phyloP scores from a whole-genome alignment of 2,888 invertebrate species.

The Lepidochrysops patricia region DNA sequence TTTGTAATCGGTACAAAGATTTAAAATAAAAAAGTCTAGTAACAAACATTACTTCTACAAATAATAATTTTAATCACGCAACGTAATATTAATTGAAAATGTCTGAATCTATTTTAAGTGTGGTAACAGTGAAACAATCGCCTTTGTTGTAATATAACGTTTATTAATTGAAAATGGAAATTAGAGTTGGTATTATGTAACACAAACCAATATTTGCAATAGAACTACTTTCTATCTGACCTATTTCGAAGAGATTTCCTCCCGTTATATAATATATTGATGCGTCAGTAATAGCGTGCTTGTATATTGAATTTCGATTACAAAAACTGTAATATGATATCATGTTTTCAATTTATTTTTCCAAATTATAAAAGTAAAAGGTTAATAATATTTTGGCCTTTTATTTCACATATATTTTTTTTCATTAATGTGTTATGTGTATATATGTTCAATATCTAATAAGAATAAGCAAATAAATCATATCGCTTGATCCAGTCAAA shows the following conservation, averaged over 20 bases:
- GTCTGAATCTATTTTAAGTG: not conserved
- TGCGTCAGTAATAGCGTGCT: not conserved
- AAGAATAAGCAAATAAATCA: too few relatives aligned
- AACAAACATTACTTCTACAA: too few relatives aligned
- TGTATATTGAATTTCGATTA: not conserved
- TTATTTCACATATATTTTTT: too few relatives aligned
- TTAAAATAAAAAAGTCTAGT: too few relatives aligned
- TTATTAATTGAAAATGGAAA: constrained; percentile 19
- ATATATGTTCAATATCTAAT: too few relatives aligned
- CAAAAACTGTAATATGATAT: not conserved
- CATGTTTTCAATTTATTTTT: too few relatives aligned
- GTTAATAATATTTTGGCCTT: too few relatives aligned
- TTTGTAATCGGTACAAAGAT: too few relatives aligned
- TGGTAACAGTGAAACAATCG: not conserved
- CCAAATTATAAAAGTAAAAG: too few relatives aligned
- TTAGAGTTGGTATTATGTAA: constrained; percentile 11
- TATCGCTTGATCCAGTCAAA: not conserved
- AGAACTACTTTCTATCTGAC: constrained; percentile 11
- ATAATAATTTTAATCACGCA: too few relatives aligned
- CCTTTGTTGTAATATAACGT: not conserved
- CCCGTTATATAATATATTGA: constrained; percentile 3
- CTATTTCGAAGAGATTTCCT: constrained; percentile 3
- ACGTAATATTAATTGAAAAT: not conserved
- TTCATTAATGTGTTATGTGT: not conserved
- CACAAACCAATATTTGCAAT: constrained; percentile 11